A percentile compares a stretch with the other conserved stretches of the same genome.
Evolutionary conservation across 1,140 invertebrate genomes (phyloP).

Genomic region (Bombus difficillimus): DNA sequence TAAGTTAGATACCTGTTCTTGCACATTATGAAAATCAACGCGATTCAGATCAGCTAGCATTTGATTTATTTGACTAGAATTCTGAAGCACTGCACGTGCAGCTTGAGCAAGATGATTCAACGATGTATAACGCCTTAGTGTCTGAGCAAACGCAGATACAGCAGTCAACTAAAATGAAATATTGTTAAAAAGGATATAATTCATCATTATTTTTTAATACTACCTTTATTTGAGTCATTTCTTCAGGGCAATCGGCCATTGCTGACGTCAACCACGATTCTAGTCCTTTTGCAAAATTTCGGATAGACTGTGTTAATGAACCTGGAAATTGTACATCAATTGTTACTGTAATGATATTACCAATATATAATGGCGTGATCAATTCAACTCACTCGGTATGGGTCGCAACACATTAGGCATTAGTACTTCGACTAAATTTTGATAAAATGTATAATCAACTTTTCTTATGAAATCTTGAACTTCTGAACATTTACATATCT

Average conservation of each 20-base stretch:
- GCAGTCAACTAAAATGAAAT: slow-evolving; percentile 84
- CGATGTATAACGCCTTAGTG: slow-evolving; percentile 97
- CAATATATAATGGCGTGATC: background rate
- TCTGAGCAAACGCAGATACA: slow-evolving; percentile 97
- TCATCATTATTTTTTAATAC: slow-evolving; percentile 15
- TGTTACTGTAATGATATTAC: background rate
- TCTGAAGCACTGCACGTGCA: slow-evolving; percentile 97
- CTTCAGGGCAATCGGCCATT: slow-evolving; percentile 92
- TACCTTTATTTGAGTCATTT: slow-evolving; percentile 93
- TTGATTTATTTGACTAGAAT: slow-evolving; percentile 97
- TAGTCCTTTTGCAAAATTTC: slow-evolving; percentile 96
- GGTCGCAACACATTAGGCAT: slow-evolving; percentile 98
- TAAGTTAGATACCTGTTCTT: slow-evolving; percentile 86
- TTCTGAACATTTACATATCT: slow-evolving; percentile 84
- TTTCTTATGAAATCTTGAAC: slow-evolving; percentile 89
- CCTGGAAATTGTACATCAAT: slow-evolving; percentile 79
- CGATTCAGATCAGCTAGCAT: slow-evolving; percentile 98
- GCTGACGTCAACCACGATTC: slow-evolving; percentile 94
- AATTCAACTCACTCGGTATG: slow-evolving; percentile 89
- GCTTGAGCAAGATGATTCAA: slow-evolving; percentile 99
- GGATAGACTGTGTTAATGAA: slow-evolving; percentile 95
- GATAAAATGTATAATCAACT: slow-evolving; percentile 97
- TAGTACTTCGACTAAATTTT: slow-evolving; percentile 96
- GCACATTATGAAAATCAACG: slow-evolving; percentile 98
- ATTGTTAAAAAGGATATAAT: background rate